Conservation (phyloP, 2,797 vertebrate genomes). For the Pyrocephalus nanus region DNA sequence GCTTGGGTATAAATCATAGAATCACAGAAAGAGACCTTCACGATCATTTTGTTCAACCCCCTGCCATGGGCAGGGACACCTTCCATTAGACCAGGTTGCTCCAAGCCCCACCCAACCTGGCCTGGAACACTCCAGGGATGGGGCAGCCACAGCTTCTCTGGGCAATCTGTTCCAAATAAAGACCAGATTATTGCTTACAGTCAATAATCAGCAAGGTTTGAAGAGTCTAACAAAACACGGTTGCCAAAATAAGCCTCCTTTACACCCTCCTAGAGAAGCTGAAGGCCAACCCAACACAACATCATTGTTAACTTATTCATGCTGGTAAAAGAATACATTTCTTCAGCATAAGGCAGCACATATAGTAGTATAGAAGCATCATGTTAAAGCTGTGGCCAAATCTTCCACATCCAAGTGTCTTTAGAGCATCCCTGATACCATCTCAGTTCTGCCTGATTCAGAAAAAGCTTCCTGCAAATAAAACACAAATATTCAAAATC, state of each 20-base stretch:
- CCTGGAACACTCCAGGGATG: neutral
- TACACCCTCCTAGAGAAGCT: neutral
- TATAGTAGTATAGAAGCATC: neutral
- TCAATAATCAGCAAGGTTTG: neutral
- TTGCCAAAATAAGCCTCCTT: neutral
- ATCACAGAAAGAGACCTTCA: too few relatives aligned
- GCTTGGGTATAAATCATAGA: fast-evolving
- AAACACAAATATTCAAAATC: neutral
- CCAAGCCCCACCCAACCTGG: neutral
- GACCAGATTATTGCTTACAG: neutral
- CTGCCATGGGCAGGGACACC: neutral
- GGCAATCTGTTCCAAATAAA: neutral
- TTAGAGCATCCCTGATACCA: neutral
- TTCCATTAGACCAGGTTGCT: neutral
- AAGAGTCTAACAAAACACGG: neutral
- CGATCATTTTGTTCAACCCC: neutral
- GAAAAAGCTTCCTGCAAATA: neutral
- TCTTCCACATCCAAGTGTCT: neutral
- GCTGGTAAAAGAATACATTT: neutral
- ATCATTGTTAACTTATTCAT: neutral
- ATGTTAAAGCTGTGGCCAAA: neutral
- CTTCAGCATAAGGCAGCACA: neutral
- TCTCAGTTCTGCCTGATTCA: neutral
- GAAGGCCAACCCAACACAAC: neutral
- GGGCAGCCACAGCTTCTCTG: neutral